Base-by-base conservation (phyloP, 2,797 vertebrate species). In the Leptodactylus fallax region DNA sequence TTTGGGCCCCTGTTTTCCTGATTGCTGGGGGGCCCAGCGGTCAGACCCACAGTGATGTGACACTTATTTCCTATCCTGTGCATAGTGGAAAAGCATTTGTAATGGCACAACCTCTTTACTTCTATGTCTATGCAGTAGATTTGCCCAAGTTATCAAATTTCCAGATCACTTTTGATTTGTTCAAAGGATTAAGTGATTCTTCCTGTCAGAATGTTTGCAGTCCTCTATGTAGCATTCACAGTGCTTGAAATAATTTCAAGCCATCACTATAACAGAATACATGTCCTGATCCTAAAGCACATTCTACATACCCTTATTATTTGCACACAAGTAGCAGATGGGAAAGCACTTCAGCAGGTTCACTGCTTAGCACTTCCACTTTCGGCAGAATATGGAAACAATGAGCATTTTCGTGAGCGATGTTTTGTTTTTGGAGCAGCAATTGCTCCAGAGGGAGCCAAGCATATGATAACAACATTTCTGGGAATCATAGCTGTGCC, bases 371-470 rank as follows among this genome's bases (percentile, higher is more conserved):
- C 23, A 36, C 51, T 14, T 79, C 23, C 27, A 79, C 14, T 23
- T 47, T 65, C 47, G 60, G 45, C 58, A 63, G 36, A 51, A 49
- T 47, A 63, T 81, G 79, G 60, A 63, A 81, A 47, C 21, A 63
- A 81, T 21, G 60, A 81, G 25, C 36, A 81, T 81, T 81, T 81
- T 65, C 27, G 58, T 65, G 79, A 81, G 58, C 60, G 12, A 55
- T 56, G 51, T 84, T 72, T 72, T 72, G 65, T 85, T 85, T 84
- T 85, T 61, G 71, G 71, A 78, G 72, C 19, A 76, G 25, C 83
- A n/a, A 49, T 83, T 55, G 27, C 25, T 85, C 53, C 63, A 53
- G 63, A 69, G 65, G 80, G 61, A 82, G 13, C 45, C n/a, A 14
- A 72, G 51, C 49, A 47, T 63, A 67, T 53, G 47, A 65, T 77